phyloP scores from a whole-genome alignment of 1,140 invertebrate genomes.

The Galendromus occidentalis region DNA sequence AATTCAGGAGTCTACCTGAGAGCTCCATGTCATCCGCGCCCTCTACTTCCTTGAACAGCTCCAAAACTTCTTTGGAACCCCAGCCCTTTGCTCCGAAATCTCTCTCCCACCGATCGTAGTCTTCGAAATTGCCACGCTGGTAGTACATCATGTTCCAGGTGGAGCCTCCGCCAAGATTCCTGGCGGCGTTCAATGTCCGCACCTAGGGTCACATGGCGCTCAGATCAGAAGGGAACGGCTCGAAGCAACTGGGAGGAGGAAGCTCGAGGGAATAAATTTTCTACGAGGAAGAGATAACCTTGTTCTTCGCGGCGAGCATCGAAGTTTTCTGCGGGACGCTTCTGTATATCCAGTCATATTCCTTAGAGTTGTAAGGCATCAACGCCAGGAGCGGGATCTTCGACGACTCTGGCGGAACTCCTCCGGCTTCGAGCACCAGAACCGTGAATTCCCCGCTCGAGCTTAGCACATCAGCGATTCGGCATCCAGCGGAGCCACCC shows the following conservation, averaged over 20 bases:
- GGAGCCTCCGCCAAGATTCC: conserved; percentile 45
- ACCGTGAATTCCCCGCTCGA: conserved; percentile 38
- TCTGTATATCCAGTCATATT: conserved; percentile 27
- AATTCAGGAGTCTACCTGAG: too few relatives aligned
- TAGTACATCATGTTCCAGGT: conserved; percentile 71
- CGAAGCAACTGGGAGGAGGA: too few relatives aligned
- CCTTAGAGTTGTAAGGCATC: conserved; percentile 15
- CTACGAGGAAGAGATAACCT: too few relatives aligned
- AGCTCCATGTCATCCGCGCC: conserved; percentile 27
- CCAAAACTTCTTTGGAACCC: conserved; percentile 50
- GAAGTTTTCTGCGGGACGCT: conserved; percentile 26
- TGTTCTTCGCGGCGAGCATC: neutral
- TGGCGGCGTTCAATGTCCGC: neutral
- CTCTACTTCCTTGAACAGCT: conserved; percentile 71
- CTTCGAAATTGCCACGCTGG: conserved; percentile 55
- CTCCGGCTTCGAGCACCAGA: conserved; percentile 46
- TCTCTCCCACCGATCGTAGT: conserved; percentile 70
- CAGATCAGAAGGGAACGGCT: too few relatives aligned
- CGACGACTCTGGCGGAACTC: conserved; percentile 19
- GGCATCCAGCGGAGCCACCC: conserved; percentile 16
- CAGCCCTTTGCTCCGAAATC: conserved; percentile 37
- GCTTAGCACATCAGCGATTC: conserved; percentile 12
- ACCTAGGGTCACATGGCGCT: too few relatives aligned
- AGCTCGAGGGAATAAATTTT: too few relatives aligned
- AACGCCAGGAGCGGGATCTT: conserved; percentile 18